Percentiles rank a stretch among this genome's conserved stretches.
phyloP scores from a whole-genome alignment of 1,140 invertebrate species.

The Nebria ingens region DNA sequence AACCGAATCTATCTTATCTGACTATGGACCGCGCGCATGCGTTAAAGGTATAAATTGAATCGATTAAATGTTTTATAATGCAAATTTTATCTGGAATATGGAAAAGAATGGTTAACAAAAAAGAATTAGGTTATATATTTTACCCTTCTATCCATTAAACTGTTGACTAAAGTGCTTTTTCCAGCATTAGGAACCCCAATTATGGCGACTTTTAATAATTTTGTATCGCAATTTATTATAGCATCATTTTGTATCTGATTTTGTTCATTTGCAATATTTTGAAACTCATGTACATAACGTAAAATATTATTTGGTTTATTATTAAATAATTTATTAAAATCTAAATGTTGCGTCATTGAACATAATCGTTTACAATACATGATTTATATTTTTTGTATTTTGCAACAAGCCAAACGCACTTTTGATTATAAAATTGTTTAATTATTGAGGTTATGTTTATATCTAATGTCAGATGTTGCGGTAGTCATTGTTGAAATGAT shows the following conservation, averaged over 20 bases:
- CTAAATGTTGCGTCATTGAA: too few relatives aligned
- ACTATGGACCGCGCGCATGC: too few relatives aligned
- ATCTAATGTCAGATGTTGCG: too few relatives aligned
- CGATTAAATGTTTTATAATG: neutral
- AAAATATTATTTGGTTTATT: neutral
- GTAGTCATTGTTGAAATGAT: too few relatives aligned
- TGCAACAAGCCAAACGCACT: too few relatives aligned
- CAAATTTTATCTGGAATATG: conserved; percentile 1
- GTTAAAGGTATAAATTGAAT: neutral
- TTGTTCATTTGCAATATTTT: neutral
- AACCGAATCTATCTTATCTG: too few relatives aligned
- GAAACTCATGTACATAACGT: neutral
- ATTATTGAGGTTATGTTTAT: too few relatives aligned
- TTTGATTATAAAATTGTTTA: too few relatives aligned
- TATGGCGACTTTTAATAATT: conserved; percentile 71
- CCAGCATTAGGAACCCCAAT: conserved; percentile 86
- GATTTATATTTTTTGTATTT: too few relatives aligned
- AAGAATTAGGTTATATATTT: too few relatives aligned
- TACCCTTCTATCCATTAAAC: conserved; percentile 68
- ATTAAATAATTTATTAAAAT: neutral
- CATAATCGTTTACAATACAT: too few relatives aligned
- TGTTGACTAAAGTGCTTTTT: conserved; percentile 90
- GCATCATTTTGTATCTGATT: neutral
- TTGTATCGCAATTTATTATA: conserved; percentile 23
- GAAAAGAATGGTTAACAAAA: too few relatives aligned